Conservation (phyloP, 2,888 invertebrate genomes). For the Nowickia ferox region DNA sequence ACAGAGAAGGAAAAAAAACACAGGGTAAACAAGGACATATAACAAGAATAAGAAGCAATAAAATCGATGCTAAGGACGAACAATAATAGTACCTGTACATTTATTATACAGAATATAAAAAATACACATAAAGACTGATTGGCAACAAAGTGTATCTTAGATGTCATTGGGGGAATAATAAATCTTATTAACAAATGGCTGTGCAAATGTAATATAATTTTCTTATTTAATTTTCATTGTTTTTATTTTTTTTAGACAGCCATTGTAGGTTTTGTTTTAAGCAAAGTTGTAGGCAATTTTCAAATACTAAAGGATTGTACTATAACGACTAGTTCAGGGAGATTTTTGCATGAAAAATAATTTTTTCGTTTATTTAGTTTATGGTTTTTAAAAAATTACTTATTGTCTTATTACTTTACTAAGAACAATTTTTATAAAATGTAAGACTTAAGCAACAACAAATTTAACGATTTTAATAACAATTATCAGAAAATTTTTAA, state of each 20-base stretch:
- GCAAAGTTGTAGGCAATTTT: too few relatives aligned
- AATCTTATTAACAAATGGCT: constrained; percentile 73
- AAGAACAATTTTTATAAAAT: too few relatives aligned
- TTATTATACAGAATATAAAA: constrained; percentile 15
- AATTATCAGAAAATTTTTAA: too few relatives aligned
- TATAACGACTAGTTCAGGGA: too few relatives aligned
- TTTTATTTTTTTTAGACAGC: background rate
- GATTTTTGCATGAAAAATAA: too few relatives aligned
- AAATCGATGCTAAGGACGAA: constrained; percentile 25
- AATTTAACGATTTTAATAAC: too few relatives aligned
- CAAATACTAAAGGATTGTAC: too few relatives aligned
- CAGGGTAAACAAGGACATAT: background rate
- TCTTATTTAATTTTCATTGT: background rate
- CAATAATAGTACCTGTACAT: constrained; percentile 11
- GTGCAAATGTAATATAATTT: background rate
- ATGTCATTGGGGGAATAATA: constrained; percentile 67
- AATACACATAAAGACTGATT: constrained; percentile 48
- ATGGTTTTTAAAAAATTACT: too few relatives aligned
- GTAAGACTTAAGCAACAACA: too few relatives aligned
- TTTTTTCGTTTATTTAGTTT: too few relatives aligned
- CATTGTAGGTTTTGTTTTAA: too few relatives aligned
- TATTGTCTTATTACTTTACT: too few relatives aligned
- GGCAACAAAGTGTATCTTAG: constrained; percentile 49
- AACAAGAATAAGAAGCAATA: background rate
- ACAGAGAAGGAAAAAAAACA: background rate